Percentiles rank a stretch among this genome's conserved stretches.
These are phyloP conservation scores for Gymnocephalus cernua DNA, from an alignment of 2,113 vertebrate genomes.

Conservation along the genomic window DNA sequence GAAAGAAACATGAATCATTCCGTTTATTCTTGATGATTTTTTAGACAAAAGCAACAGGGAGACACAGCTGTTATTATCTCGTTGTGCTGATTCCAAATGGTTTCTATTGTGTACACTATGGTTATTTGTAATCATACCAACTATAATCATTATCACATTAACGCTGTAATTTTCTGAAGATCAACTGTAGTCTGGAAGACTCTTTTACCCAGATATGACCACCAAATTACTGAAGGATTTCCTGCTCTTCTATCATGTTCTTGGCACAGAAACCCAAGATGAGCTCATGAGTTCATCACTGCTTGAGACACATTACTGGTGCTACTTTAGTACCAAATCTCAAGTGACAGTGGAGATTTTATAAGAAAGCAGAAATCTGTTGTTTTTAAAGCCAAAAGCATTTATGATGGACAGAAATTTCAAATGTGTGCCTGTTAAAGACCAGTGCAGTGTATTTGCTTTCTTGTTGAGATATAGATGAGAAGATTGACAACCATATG, in stretches of 20 bases:
- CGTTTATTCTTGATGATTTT: conserved; percentile 40
- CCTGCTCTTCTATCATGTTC: conserved; percentile 4
- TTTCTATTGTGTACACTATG: conserved; percentile 27
- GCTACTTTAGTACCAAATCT: conserved; percentile 25
- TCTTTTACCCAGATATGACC: neutral
- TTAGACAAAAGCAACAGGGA: conserved; percentile 53
- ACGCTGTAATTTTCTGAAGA: conserved; percentile 44
- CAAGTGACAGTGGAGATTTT: conserved; percentile 7
- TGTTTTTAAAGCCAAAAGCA: conserved; percentile 16
- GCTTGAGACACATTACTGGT: conserved; percentile 13
- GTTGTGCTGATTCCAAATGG: conserved; percentile 40
- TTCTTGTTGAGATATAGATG: neutral
- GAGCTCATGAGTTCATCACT: conserved; percentile 35
- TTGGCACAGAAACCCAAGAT: conserved; percentile 37
- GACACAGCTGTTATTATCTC: conserved; percentile 50
- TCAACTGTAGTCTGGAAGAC: conserved; percentile 6
- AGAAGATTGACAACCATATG: neutral
- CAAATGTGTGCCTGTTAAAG: neutral
- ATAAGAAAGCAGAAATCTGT: conserved; percentile 1
- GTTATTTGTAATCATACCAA: conserved; percentile 20
- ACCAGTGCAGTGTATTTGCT: neutral
- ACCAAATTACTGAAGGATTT: conserved; percentile 26
- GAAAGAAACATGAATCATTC: conserved; percentile 42
- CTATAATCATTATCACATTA: conserved; percentile 45
- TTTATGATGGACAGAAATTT: neutral